These are phyloP conservation scores for Apostichopus leukothele DNA, from an alignment of 53 echinoderm and acorn worm species.

Conservation along the genomic window DNA sequence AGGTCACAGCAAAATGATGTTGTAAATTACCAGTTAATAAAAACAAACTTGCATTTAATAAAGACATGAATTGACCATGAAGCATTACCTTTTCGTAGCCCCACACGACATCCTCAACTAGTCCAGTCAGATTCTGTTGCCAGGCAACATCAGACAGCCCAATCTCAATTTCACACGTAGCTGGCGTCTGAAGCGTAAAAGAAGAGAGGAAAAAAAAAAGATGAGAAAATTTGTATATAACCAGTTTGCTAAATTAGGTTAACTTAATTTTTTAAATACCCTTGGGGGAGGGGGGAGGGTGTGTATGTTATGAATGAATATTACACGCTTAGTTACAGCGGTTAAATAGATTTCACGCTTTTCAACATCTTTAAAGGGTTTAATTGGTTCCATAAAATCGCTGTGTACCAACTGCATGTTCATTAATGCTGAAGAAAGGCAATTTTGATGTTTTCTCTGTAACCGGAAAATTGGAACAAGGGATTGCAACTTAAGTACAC, in stretches of 20 bases:
- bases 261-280: slow-evolving; percentile 13
- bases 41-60: neutral
- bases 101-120: slow-evolving; percentile 79
- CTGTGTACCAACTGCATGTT: no score
- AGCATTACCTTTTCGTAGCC: slow-evolving; percentile 73
- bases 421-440: no score
- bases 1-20: no score
- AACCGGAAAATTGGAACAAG: no score
- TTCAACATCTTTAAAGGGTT: neutral
- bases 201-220: neutral
- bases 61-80: neutral
- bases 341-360: neutral
- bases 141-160: slow-evolving; percentile 68
- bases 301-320: neutral
- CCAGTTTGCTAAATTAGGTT: slow-evolving; percentile 14
- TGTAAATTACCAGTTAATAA: no score
- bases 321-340: neutral
- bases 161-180: slow-evolving; percentile 59
- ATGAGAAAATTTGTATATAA: neutral
- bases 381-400: no score
- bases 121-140: slow-evolving; percentile 79
- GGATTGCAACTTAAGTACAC: no score
- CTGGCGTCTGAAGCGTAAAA: slow-evolving; percentile 21
- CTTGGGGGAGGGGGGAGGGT: neutral
- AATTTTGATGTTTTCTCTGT: no score